Evolutionary conservation across 2,888 invertebrate genomes (phyloP).

Genomic region (Lypha dubia): DNA sequence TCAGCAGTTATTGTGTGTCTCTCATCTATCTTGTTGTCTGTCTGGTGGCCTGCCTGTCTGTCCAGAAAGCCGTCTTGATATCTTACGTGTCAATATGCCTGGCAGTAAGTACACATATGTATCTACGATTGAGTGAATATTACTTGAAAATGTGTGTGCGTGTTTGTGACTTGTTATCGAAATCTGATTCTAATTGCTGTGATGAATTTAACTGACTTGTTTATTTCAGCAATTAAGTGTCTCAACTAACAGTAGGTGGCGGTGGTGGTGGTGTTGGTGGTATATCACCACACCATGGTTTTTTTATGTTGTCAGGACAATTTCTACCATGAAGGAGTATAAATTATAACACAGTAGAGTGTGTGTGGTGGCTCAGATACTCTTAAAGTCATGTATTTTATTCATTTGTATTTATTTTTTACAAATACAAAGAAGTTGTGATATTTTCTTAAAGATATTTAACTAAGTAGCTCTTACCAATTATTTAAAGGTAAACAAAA

Average conservation of each 20-base stretch:
- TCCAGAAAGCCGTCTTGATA: slow-evolving; percentile 9
- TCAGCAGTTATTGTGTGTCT: slow-evolving; percentile 25
- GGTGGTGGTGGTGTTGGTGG: slow-evolving; percentile 3
- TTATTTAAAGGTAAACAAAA: background rate
- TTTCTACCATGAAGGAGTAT: slow-evolving; percentile 61
- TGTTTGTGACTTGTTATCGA: slow-evolving; percentile 57
- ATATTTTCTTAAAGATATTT: background rate
- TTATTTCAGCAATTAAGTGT: slow-evolving; percentile 62
- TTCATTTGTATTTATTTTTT: background rate
- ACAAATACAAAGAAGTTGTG: background rate
- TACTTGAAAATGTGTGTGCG: background rate
- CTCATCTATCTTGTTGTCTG: slow-evolving; percentile 2
- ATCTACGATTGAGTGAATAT: too few species aligned
- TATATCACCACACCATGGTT: background rate
- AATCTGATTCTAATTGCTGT: slow-evolving; percentile 70
- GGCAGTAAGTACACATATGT: background rate
- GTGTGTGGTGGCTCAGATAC: background rate
- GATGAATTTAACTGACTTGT: slow-evolving; percentile 60
- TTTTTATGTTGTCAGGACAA: slow-evolving; percentile 39
- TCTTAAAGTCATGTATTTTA: slow-evolving; percentile 30
- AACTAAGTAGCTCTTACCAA: background rate
- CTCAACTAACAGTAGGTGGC: slow-evolving; percentile 63
- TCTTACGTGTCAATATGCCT: slow-evolving; percentile 5
- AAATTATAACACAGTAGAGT: too few species aligned
- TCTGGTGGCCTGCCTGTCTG: background rate